Percentiles rank a stretch among this genome's conserved stretches.
Evolutionary conservation across 2,797 vertebrate genomes (phyloP).

Genomic region (Tangara arthus): DNA sequence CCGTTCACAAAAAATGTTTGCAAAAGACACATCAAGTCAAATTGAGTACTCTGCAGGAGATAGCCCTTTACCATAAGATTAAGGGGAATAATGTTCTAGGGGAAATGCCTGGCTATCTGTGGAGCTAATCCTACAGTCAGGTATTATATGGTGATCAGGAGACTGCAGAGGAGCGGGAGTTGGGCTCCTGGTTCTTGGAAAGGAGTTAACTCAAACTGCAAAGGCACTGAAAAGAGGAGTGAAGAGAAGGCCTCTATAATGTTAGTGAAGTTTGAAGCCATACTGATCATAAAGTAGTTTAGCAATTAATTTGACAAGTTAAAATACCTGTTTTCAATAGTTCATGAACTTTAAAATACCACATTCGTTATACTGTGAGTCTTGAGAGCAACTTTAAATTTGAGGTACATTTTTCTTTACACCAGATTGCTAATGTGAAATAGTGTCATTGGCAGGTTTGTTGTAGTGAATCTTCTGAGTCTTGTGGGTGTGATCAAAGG

Average conservation of each 20-base stretch:
- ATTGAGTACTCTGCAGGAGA: conserved; percentile 41
- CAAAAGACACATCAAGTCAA: neutral
- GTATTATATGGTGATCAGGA: neutral
- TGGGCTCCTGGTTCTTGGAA: neutral
- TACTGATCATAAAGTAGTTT: neutral
- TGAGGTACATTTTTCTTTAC: neutral
- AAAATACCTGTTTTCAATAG: neutral
- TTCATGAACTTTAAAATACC: neutral
- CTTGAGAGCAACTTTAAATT: neutral
- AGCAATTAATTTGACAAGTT: neutral
- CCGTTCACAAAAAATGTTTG: conserved; percentile 16
- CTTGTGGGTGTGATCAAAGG: neutral
- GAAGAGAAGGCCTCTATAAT: neutral
- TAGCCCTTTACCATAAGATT: conserved; percentile 13
- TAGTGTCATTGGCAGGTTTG: neutral
- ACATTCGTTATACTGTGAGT: neutral
- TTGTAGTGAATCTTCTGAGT: neutral
- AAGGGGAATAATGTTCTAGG: conserved; percentile 31
- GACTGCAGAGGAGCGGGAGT: neutral
- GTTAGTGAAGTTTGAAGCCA: neutral
- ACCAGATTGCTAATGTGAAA: neutral
- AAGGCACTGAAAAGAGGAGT: neutral
- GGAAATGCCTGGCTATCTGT: conserved; percentile 31
- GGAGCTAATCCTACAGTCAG: conserved; percentile 5
- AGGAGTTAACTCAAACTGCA: neutral